phyloP scores from a whole-genome alignment of 2,797 vertebrate genomes.

The Tympanoctomys barrerae region DNA sequence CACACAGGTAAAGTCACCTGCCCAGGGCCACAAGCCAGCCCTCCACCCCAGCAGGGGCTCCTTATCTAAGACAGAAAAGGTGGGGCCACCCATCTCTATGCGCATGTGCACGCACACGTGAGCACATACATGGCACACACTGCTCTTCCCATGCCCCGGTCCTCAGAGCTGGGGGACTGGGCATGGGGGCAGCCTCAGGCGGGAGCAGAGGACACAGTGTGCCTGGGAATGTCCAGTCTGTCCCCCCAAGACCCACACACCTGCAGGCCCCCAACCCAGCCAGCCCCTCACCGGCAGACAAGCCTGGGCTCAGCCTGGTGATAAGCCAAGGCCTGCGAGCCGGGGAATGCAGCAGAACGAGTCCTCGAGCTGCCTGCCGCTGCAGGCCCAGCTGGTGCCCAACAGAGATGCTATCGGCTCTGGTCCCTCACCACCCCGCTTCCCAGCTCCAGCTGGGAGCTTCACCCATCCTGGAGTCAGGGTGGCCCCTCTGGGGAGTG shows the following conservation, averaged over 20 bases:
- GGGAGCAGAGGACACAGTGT: background rate
- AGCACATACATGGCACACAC: background rate
- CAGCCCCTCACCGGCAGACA: background rate
- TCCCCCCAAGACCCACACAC: background rate
- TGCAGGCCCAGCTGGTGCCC: background rate
- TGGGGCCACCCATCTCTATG: background rate
- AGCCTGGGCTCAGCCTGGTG: background rate
- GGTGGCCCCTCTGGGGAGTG: background rate
- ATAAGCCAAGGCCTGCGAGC: background rate
- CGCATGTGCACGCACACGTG: background rate
- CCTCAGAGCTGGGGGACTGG: background rate
- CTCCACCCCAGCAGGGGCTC: background rate
- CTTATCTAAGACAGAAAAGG: background rate
- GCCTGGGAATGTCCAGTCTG: background rate
- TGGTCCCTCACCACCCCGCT: background rate
- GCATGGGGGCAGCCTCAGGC: background rate
- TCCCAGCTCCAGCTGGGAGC: background rate
- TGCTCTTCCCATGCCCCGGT: background rate
- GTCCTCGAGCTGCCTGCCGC: background rate
- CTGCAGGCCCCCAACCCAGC: background rate
- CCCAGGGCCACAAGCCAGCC: background rate
- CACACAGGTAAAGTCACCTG: background rate
- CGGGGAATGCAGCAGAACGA: constrained; percentile 1
- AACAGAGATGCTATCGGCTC: background rate
- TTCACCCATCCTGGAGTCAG: background rate